Evolutionary conservation across 2,113 vertebrate genomes (phyloP).

Genomic region (Datnioides undecimradiatus): DNA sequence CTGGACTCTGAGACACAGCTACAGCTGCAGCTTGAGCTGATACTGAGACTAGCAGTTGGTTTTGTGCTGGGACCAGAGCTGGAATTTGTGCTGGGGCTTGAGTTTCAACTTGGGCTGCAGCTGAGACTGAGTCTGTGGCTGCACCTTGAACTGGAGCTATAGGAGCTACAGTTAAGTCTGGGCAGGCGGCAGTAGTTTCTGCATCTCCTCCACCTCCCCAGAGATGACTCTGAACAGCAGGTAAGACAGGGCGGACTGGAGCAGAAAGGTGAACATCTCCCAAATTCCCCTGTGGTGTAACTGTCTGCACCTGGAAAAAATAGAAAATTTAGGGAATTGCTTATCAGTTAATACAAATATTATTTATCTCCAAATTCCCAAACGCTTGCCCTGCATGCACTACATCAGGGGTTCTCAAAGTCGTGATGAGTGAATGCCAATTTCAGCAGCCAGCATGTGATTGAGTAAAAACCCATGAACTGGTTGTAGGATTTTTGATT

Average conservation of each 20-base stretch:
- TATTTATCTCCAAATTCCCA: slow-evolving; percentile 16
- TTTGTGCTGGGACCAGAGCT: slow-evolving; percentile 44
- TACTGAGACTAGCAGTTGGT: slow-evolving; percentile 39
- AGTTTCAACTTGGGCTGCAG: slow-evolving; percentile 35
- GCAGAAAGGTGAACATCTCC: slow-evolving; percentile 65
- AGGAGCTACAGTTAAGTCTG: slow-evolving; percentile 39
- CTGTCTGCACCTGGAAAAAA: slow-evolving; percentile 45
- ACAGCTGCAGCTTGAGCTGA: slow-evolving; percentile 34
- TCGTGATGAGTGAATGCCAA: too few species aligned
- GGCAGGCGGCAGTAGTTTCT: slow-evolving; percentile 43
- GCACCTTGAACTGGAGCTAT: slow-evolving; percentile 2
- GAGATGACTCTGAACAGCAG: slow-evolving; percentile 58
- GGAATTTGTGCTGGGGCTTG: slow-evolving; percentile 42
- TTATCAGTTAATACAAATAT: slow-evolving; percentile 4
- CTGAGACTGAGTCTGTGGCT: slow-evolving; percentile 21
- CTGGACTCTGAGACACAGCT: slow-evolving; percentile 26
- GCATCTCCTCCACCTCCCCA: slow-evolving; percentile 64
- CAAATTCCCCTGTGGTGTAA: slow-evolving; percentile 43
- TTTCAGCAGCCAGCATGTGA: too few species aligned
- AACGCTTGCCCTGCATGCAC: slow-evolving; percentile 62
- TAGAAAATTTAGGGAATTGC: slow-evolving; percentile 18
- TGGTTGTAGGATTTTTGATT: too few species aligned
- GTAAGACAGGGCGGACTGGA: slow-evolving; percentile 41
- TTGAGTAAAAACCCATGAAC: too few species aligned
- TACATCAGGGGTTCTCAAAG: too few species aligned